These are phyloP conservation scores for Microcebus tavaratra DNA, from an alignment of 2,113 vertebrate species.

Conservation along the genomic window DNA sequence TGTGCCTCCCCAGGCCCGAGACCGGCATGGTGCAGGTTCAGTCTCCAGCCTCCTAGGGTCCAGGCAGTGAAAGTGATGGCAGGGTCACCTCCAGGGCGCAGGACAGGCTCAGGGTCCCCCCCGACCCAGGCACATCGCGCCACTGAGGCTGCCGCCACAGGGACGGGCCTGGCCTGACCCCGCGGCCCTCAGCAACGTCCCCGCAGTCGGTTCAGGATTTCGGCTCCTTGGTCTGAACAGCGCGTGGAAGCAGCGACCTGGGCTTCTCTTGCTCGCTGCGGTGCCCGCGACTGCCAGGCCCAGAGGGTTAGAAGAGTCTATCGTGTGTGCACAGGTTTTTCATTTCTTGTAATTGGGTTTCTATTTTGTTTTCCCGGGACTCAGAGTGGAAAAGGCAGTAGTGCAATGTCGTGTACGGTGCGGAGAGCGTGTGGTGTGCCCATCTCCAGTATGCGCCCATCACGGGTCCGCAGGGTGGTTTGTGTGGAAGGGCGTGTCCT, in stretches of 20 bases:
- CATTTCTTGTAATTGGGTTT: background rate
- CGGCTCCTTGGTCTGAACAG: background rate
- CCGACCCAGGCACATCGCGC: too few species aligned
- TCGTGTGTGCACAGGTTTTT: too few species aligned
- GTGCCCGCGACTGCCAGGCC: fast-evolving
- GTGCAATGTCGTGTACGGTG: fast-evolving
- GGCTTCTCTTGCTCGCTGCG: fast-evolving
- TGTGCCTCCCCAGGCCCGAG: background rate
- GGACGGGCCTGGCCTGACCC: background rate
- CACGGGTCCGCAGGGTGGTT: background rate
- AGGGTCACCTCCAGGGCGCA: too few species aligned
- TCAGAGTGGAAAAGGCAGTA: background rate
- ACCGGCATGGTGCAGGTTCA: background rate
- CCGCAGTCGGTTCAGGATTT: background rate
- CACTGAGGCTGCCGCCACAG: background rate
- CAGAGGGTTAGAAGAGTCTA: too few species aligned
- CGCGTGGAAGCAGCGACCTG: background rate
- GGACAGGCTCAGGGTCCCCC: too few species aligned
- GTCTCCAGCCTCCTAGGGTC: background rate
- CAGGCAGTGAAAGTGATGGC: background rate
- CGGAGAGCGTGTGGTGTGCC: too few species aligned
- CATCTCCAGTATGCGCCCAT: fast-evolving
- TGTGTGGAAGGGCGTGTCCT: too few species aligned
- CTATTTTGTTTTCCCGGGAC: background rate
- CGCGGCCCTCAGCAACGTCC: background rate